Conservation (phyloP, 2,113 vertebrate genomes). For the Illadopsis cleaveri region DNA sequence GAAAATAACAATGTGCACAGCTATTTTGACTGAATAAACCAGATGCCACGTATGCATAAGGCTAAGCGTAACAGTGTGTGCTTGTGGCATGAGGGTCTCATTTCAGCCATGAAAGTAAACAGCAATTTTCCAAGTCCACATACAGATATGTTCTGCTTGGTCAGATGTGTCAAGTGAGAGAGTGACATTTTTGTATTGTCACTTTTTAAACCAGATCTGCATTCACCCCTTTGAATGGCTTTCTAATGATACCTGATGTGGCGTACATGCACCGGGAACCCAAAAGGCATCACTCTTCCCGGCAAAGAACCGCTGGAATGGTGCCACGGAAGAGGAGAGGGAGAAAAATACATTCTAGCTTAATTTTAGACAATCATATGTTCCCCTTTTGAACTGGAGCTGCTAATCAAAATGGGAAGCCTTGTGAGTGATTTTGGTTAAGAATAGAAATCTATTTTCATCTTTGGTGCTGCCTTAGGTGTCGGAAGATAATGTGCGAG, state of each 20-base stretch:
- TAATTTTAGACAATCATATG: neutral
- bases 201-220: neutral
- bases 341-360: neutral
- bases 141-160: neutral
- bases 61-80: neutral
- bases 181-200: neutral
- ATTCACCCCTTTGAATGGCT: neutral
- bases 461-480: neutral
- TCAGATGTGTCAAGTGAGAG: neutral
- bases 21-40: constrained; percentile 52
- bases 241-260: neutral
- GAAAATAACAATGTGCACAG: constrained; percentile 39
- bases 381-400: neutral
- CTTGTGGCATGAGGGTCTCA: neutral
- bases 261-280: rapidly evolving
- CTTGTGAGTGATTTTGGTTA: neutral
- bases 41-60: neutral
- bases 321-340: neutral
- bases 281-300: neutral
- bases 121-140: neutral
- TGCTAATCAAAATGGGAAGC: neutral
- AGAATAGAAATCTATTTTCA: neutral
- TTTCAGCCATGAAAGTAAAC: neutral
- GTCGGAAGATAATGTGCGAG: neutral
- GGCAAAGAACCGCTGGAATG: rapidly evolving